Evolutionary conservation across 2,113 vertebrate species (phyloP).

Genomic region (Semicossyphus pulcher): DNA sequence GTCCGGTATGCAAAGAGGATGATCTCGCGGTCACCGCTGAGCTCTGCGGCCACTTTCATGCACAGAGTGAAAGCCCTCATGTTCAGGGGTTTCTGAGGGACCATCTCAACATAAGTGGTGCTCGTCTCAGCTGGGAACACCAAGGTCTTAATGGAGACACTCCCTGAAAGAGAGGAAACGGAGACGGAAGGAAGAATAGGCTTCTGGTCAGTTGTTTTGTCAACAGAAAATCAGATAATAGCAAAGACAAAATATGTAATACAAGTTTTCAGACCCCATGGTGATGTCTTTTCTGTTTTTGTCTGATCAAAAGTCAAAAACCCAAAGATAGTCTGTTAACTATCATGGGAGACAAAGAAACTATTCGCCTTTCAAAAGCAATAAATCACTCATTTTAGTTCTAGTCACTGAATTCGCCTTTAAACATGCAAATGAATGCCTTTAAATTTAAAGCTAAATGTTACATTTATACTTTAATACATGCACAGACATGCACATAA

Average conservation of each 20-base stretch:
- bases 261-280: too few species aligned
- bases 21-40: neutral
- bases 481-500: neutral
- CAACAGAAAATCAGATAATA: too few species aligned
- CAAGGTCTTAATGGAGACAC: neutral
- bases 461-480: neutral
- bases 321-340: too few species aligned
- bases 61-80: slow-evolving; percentile 54
- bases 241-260: too few species aligned
- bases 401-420: too few species aligned
- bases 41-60: slow-evolving; percentile 52
- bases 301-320: too few species aligned
- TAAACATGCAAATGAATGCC: too few species aligned
- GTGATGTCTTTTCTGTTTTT: too few species aligned
- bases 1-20: slow-evolving; percentile 65
- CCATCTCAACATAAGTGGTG: slow-evolving; percentile 16
- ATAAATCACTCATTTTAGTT: too few species aligned
- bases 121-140: neutral
- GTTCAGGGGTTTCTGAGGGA: neutral
- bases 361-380: too few species aligned
- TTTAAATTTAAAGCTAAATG: too few species aligned
- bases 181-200: neutral
- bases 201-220: neutral
- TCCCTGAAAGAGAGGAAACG: slow-evolving; percentile 10
- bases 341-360: too few species aligned